Base-by-base conservation (phyloP, 2,888 invertebrate genomes). In the Andrena minutula region DNA sequence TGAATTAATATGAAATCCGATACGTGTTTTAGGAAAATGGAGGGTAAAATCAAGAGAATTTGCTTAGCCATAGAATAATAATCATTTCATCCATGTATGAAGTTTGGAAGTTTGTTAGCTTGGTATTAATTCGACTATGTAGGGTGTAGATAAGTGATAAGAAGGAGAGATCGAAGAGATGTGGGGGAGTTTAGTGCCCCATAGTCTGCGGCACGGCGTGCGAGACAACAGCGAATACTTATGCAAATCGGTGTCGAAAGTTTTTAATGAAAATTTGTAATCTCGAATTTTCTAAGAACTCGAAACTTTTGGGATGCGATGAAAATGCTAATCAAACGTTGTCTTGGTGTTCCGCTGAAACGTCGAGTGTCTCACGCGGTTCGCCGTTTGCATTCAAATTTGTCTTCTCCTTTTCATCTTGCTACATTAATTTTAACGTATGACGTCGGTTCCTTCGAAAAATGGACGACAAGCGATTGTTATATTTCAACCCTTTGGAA, bases 201-300 rank as follows among this genome's bases (percentile, higher is more conserved):
- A 23, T 53, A n/a, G 26, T 53, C 32, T 47, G 49, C 49, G 26
- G 28, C n/a, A 7, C 8, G 26, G 66, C 7, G n/a, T 41, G 53
- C 10, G 41, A 58, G 60, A 32, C 80, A 69, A 65, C 30, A 68
- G 20, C 32, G 47, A 4, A 26, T 8, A n/a, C n/a, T 90, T 92
- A 91, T 92, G 91, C 88, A 91, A 91, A 92, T 91, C 79, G 77
- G 56, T 35, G 63, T 30, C 61, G 65, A 90, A 92, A 92, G 90
- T 92, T 92, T 92, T 92, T 92, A 92, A 92, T 92, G 92, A 92
- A 92, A 92, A 92, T 92, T 91, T 91, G 92, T 92, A 92, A 92
- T 92, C 89, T 88, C 85, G 86, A 87, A 88, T 91, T 90, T 92
- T 89, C 86, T 81, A 85, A 87, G 82, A 86, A 86, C 83, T 80